Base-by-base conservation (phyloP, 2,888 invertebrate species). In the Troglohyphantes excavatus region DNA sequence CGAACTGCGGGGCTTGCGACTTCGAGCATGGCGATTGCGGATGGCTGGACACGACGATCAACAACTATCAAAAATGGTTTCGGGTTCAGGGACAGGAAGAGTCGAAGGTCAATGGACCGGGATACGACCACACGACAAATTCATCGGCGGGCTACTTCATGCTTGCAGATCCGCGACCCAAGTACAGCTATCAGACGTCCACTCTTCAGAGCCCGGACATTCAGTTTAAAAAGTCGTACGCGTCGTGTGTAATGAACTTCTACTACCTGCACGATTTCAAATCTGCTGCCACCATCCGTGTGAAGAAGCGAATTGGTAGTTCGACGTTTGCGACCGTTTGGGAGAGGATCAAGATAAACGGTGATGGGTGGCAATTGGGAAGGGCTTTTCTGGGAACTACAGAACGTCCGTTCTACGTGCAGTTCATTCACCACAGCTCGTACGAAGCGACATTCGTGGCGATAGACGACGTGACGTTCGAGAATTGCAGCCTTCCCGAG, bases 1-100 rank as follows among this genome's bases (percentile, higher is more conserved):
- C 78, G 13, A 92, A 92, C 19, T 94, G 94, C 91, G 92, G 93
- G 1, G 26, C 29, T 17, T 91, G 91, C 29, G 90, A 91, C 39
- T 91, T 91, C 59, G 91, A 91, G 63, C 76, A 81, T 2, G 90
- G 84, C 2, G 46, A 53, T 39, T 91, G 91, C 53, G 91, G 90
- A 0, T 91, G 91, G 91, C 33, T 13, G 7, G 90, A 91, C 9
- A 53, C 9, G 26, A 72, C 39, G 0, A 19, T 3, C 2, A 27
- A 7, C 7, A 76, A 72, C 19, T 43, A 70, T 21, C 7, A 23
- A 11, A 53, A 70, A 17, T 91, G 91, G 91, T 9, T 23, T 0
- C 23, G 84, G 21, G 67, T 21, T 13, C 81, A 81, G 26, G 91
- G 89, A 26, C 23, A 39, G 21, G 29, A 59, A 0, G 70, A 26